phyloP scores from a whole-genome alignment of 2,113 vertebrate species.

The Halichoerus grypus region DNA sequence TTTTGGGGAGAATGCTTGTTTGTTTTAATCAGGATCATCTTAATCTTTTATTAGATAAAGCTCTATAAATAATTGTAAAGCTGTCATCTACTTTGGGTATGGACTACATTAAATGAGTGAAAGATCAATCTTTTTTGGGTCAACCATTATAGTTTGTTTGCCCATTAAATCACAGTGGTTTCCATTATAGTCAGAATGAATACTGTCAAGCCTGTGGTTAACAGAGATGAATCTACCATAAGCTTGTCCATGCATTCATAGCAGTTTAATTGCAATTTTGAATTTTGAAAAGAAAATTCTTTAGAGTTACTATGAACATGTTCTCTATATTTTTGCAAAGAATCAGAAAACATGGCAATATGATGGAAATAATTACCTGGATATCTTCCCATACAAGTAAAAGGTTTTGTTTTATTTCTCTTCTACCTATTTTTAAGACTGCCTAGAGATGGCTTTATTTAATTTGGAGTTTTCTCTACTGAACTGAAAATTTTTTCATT shows the following conservation, averaged over 20 bases:
- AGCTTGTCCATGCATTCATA: background rate
- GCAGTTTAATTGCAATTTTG: slow-evolving; percentile 8
- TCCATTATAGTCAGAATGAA: background rate
- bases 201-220: background rate
- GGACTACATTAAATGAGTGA: background rate
- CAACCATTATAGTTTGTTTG: background rate
- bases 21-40: background rate
- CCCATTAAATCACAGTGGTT: background rate
- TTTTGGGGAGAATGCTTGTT: background rate
- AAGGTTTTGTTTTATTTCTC: slow-evolving; percentile 1
- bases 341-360: background rate
- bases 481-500: background rate
- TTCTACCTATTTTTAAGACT: background rate
- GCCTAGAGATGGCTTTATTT: background rate
- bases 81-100: background rate
- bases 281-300: background rate
- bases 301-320: background rate
- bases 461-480: slow-evolving; percentile 32
- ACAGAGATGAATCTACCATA: background rate
- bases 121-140: background rate
- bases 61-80: background rate
- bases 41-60: background rate
- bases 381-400: background rate
- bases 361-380: background rate
- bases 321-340: background rate